Percentiles rank a stretch among this genome's conserved stretches.
Evolutionary conservation across 2,888 invertebrate genomes (phyloP).

Genomic region (Mactromeris polynyma): DNA sequence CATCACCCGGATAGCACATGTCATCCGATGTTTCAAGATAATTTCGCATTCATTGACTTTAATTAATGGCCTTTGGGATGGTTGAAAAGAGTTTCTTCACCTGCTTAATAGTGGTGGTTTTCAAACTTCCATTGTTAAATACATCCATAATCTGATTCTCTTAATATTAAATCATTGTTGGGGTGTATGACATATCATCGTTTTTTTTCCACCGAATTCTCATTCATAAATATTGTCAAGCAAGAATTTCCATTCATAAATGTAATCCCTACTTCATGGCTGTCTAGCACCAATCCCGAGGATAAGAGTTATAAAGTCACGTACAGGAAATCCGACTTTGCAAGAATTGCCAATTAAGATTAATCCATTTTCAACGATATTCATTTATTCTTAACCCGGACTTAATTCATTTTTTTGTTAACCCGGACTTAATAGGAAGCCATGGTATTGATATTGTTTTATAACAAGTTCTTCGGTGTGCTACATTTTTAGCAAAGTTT

Average conservation of each 20-base stretch:
- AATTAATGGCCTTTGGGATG: no score
- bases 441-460: background rate
- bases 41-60: no score
- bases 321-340: background rate
- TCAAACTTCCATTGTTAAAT: no score
- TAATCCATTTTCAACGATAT: background rate
- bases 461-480: background rate
- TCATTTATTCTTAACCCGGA: background rate
- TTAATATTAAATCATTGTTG: background rate
- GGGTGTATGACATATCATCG: no score
- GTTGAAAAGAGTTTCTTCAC: no score
- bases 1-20: no score
- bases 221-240: background rate
- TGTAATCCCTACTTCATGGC: background rate
- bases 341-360: slow-evolving; percentile 4
- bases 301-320: background rate
- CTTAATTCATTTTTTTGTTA: no score
- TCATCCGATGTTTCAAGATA: no score
- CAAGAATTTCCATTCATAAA: background rate
- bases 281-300: background rate
- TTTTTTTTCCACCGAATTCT: no score
- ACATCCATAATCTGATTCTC: background rate
- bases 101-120: no score
- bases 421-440: background rate
- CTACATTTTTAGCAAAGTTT: background rate